These are phyloP conservation scores for Sarcophilus harrisii DNA, from an alignment of 2,797 vertebrate species.

Conservation along the genomic window DNA sequence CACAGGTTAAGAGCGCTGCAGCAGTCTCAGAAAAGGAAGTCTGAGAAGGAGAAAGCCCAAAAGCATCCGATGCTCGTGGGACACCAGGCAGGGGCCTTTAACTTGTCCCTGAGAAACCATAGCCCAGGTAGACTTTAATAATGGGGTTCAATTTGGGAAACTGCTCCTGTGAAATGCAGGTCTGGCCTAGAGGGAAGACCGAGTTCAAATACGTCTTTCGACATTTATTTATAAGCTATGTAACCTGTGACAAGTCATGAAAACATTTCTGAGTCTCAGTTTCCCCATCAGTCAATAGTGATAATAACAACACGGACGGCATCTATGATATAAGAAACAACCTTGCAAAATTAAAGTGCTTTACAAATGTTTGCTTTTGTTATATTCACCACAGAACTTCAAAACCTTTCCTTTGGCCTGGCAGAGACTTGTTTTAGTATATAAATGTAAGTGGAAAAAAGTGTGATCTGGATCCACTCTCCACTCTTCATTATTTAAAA, in stretches of 20 bases:
- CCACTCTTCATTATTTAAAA: slow-evolving; percentile 34
- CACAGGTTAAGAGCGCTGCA: rapidly evolving
- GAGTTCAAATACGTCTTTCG: not conserved
- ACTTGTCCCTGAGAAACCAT: not conserved
- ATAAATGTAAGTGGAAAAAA: not conserved
- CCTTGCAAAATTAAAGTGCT: no score
- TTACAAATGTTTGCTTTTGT: no score
- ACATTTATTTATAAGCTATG: not conserved
- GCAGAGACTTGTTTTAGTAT: not conserved
- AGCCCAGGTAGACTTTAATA: not conserved
- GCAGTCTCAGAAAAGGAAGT: not conserved
- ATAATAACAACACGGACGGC: not conserved
- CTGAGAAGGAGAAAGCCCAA: slow-evolving; percentile 34
- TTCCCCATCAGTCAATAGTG: not conserved
- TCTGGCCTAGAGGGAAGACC: not conserved
- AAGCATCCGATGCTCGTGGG: not conserved
- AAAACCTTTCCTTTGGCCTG: not conserved
- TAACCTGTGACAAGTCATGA: not conserved
- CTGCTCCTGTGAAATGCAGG: not conserved
- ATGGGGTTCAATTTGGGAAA: slow-evolving; percentile 15
- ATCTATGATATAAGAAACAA: not conserved
- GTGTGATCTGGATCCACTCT: slow-evolving; percentile 15
- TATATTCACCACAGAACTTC: not conserved
- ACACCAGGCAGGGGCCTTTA: not conserved
- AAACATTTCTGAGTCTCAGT: not conserved